Evolutionary conservation across 2,113 vertebrate genomes (phyloP).

Genomic region (Stomatorhinus ivindoensis): DNA sequence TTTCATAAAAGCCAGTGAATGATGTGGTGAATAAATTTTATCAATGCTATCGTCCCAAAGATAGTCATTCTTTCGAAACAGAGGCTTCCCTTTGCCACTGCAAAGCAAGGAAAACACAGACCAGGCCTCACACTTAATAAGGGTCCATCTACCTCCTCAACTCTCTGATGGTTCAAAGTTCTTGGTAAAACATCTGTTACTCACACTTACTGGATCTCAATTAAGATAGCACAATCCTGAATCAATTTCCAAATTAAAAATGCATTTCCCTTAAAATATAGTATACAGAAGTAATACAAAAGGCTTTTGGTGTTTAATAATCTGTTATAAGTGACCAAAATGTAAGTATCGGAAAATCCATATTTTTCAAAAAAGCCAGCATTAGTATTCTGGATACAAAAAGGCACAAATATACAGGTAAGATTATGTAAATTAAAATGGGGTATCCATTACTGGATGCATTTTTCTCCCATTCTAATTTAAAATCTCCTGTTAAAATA

Average conservation of each 20-base stretch:
- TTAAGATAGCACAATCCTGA: conserved; percentile 55
- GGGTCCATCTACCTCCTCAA: conserved; percentile 48
- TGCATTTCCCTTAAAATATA: not conserved
- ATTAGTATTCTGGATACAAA: conserved; percentile 18
- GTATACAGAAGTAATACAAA: not conserved
- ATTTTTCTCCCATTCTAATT: conserved; percentile 58
- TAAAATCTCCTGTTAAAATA: conserved; percentile 64
- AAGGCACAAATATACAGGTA: conserved; percentile 48
- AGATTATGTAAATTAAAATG: conserved; percentile 68
- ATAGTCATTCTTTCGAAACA: conserved; percentile 10
- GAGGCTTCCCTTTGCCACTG: not conserved
- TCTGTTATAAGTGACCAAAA: not conserved
- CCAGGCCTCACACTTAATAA: conserved; percentile 47
- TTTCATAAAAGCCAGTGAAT: not conserved
- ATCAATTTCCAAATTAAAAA: conserved; percentile 38
- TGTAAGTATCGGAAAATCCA: not conserved
- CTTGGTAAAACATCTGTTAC: conserved; percentile 63
- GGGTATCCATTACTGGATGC: conserved; percentile 60
- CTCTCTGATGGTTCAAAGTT: conserved; percentile 68
- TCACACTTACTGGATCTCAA: conserved; percentile 65
- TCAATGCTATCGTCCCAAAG: not conserved
- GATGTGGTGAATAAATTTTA: not conserved
- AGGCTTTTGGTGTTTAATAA: not conserved
- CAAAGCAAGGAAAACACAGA: conserved; percentile 31
- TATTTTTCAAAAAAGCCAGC: not conserved